Conservation (phyloP, 1,140 invertebrate genomes). For the Drosophila asahinai region DNA sequence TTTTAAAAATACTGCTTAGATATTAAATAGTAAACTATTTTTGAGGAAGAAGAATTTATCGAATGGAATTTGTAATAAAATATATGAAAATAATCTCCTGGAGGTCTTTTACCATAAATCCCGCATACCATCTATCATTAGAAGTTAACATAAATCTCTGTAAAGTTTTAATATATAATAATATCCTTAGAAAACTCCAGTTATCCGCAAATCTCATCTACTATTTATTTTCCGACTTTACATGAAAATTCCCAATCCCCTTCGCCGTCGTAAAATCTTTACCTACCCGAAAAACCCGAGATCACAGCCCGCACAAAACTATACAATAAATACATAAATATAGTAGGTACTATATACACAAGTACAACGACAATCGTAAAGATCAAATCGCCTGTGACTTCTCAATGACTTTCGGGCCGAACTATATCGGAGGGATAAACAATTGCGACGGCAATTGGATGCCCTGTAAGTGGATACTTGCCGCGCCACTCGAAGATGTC, state of each 20-base stretch:
- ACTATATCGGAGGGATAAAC: slow-evolving; percentile 15
- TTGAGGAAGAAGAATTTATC: too few relatives aligned
- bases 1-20: too few relatives aligned
- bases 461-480: slow-evolving; percentile 72
- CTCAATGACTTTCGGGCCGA: slow-evolving; percentile 30
- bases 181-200: neutral
- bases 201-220: slow-evolving; percentile 9
- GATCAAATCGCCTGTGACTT: slow-evolving; percentile 57
- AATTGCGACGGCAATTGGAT: slow-evolving; percentile 33
- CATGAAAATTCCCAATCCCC: neutral
- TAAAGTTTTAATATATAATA: too few relatives aligned
- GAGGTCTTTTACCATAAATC: too few relatives aligned
- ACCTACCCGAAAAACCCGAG: slow-evolving; percentile 1
- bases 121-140: too few relatives aligned
- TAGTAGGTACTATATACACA: slow-evolving; percentile 2
- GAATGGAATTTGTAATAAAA: too few relatives aligned
- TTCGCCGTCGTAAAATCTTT: neutral
- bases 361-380: slow-evolving; percentile 16
- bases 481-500: slow-evolving; percentile 58
- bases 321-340: slow-evolving; percentile 8
- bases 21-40: too few relatives aligned
- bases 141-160: neutral
- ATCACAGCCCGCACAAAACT: slow-evolving; percentile 20
- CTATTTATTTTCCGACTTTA: neutral
- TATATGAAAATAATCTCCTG: too few relatives aligned